phyloP scores from a whole-genome alignment of 2,797 vertebrate species.

The Crocodylus rhombifer region DNA sequence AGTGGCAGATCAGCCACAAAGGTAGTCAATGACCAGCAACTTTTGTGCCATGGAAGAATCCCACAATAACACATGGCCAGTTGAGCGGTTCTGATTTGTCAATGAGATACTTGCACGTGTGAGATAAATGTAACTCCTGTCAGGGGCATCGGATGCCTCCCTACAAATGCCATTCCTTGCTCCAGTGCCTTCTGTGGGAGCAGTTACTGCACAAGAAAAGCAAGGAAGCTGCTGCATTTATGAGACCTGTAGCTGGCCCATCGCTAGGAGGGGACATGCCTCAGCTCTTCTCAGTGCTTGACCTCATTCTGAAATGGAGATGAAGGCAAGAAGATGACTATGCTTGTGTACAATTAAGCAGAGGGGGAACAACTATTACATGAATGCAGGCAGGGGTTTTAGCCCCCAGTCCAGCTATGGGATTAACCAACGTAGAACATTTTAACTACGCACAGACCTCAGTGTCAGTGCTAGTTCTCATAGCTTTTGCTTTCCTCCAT shows the following conservation, averaged over 20 bases:
- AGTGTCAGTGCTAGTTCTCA: not conserved
- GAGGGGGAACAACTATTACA: not conserved
- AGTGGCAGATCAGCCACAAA: too few species aligned
- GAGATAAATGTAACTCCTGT: too few species aligned
- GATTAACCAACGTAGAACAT: not conserved
- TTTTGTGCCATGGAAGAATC: too few species aligned
- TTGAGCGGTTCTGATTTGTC: too few species aligned
- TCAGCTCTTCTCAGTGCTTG: not conserved
- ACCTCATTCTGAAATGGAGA: not conserved
- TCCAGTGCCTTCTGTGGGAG: not conserved
- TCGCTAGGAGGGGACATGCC: not conserved
- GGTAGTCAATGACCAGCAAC: too few species aligned
- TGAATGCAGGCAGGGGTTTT: not conserved
- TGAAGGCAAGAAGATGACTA: not conserved
- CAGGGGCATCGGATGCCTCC: too few species aligned
- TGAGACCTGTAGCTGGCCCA: not conserved
- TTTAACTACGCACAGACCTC: not conserved
- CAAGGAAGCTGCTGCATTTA: not conserved
- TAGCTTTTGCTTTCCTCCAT: not conserved
- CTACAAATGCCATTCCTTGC: not conserved
- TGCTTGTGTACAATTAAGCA: not conserved
- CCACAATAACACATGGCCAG: too few species aligned
- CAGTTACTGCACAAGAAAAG: not conserved
- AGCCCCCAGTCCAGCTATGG: not conserved
- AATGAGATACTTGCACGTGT: too few species aligned